A percentile compares a stretch with the other conserved stretches of the same genome.
Evolutionary conservation across 2,888 invertebrate species (phyloP).

Genomic region (Rhingia rostrata): DNA sequence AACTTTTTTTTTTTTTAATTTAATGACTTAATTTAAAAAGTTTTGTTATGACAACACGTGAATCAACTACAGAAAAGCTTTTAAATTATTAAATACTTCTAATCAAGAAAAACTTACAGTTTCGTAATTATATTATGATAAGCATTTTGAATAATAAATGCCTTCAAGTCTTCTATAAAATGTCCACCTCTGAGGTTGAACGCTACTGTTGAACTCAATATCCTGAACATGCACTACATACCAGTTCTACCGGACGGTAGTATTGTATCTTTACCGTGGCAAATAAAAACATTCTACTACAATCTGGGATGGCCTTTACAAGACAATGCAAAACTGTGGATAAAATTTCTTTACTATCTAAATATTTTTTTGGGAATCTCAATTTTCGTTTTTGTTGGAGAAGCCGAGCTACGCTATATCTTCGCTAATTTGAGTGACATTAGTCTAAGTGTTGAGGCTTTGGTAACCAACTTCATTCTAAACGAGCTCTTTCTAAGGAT

Average conservation of each 20-base stretch:
- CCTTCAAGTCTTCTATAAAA: slow-evolving; percentile 2
- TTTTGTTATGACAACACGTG: no score
- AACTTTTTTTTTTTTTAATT: no score
- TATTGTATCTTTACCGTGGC: slow-evolving; percentile 40
- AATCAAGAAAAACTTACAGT: background rate
- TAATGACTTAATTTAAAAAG: background rate
- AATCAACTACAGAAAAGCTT: background rate
- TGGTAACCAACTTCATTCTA: slow-evolving; percentile 77
- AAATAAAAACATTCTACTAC: slow-evolving; percentile 29
- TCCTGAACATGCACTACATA: slow-evolving; percentile 33
- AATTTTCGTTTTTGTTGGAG: slow-evolving; percentile 75
- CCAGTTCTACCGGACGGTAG: slow-evolving; percentile 16
- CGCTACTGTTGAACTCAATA: background rate
- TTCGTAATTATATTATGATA: background rate
- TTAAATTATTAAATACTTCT: background rate
- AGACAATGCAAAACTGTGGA: slow-evolving; percentile 28
- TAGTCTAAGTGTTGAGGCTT: slow-evolving; percentile 77
- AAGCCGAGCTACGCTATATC: slow-evolving; percentile 77
- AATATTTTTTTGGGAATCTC: slow-evolving; percentile 58
- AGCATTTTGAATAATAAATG: background rate
- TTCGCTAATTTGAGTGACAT: slow-evolving; percentile 75
- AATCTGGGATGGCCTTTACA: slow-evolving; percentile 42
- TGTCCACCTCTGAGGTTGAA: background rate
- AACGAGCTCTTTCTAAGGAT: slow-evolving; percentile 77
- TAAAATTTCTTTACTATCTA: background rate